Evolutionary conservation across 2,888 invertebrate species (phyloP).

Genomic region (Mythimna albipuncta): DNA sequence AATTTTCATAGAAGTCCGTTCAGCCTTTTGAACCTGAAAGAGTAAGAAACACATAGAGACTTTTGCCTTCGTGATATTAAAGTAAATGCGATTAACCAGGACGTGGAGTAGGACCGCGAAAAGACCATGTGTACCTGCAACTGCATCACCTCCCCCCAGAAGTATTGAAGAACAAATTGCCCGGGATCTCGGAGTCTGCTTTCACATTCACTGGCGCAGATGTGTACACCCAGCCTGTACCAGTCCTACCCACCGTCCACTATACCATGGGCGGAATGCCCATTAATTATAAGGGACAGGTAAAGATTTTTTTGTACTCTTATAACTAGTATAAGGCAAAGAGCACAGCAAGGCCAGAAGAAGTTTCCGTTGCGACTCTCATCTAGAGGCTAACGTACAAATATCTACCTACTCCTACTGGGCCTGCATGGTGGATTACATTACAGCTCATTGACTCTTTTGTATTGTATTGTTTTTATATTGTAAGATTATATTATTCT

Average conservation of each 20-base stretch:
- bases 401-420: too few species aligned
- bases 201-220: slow-evolving; percentile 99
- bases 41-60: too few species aligned
- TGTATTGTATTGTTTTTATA: too few species aligned
- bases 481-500: too few species aligned
- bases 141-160: slow-evolving; percentile 98
- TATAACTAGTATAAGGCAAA: neutral
- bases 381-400: too few species aligned
- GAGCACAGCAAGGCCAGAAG: neutral
- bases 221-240: slow-evolving; percentile 98
- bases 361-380: too few species aligned
- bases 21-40: too few species aligned
- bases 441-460: too few species aligned
- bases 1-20: too few species aligned
- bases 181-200: slow-evolving; percentile 99
- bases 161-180: slow-evolving; percentile 94
- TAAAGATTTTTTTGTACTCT: neutral
- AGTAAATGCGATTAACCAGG: slow-evolving; percentile 72
- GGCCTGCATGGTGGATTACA: too few species aligned
- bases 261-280: slow-evolving; percentile 99
- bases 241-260: slow-evolving; percentile 99
- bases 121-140: slow-evolving; percentile 98
- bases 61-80: too few species aligned
- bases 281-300: slow-evolving; percentile 98
- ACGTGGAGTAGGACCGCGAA: slow-evolving; percentile 98